These are phyloP conservation scores for Pammene fasciana DNA, from an alignment of 2,888 invertebrate species.

Conservation along the genomic window DNA sequence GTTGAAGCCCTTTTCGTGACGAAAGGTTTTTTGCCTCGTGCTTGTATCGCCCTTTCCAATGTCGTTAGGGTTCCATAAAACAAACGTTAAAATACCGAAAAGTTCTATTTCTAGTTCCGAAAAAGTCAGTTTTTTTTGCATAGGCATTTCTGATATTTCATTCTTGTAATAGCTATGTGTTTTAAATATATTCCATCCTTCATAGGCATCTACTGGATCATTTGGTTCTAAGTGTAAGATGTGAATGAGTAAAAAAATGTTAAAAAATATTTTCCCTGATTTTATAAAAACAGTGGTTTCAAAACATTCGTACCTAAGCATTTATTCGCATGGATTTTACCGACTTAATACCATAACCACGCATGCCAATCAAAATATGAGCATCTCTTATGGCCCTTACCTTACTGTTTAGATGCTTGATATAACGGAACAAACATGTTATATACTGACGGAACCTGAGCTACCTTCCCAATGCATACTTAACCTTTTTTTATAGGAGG, in stretches of 20 bases:
- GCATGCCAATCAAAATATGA: not conserved
- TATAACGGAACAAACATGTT: slow-evolving; percentile 32
- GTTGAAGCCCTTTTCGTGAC: slow-evolving; percentile 68
- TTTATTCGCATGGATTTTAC: too few relatives aligned
- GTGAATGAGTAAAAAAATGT: too few relatives aligned
- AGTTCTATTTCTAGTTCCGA: not conserved
- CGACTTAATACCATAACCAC: not conserved
- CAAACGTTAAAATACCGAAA: not conserved
- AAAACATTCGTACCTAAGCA: too few relatives aligned
- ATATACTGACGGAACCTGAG: slow-evolving; percentile 25
- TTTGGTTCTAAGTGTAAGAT: too few relatives aligned
- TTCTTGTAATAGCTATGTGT: too few relatives aligned
- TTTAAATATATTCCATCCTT: too few relatives aligned
- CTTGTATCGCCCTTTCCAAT: slow-evolving; percentile 61
- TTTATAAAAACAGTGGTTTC: too few relatives aligned
- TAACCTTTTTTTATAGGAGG: slow-evolving; percentile 34
- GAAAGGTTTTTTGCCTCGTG: slow-evolving; percentile 57
- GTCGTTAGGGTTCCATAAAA: slow-evolving; percentile 45
- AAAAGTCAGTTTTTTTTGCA: not conserved
- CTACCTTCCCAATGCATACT: slow-evolving; percentile 6
- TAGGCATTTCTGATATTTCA: not conserved
- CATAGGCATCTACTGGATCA: too few relatives aligned
- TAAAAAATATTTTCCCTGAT: too few relatives aligned
- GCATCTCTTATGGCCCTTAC: not conserved
- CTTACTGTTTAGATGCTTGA: not conserved